Conservation (phyloP, 2,888 invertebrate species). For the Ernsta delagoae region DNA sequence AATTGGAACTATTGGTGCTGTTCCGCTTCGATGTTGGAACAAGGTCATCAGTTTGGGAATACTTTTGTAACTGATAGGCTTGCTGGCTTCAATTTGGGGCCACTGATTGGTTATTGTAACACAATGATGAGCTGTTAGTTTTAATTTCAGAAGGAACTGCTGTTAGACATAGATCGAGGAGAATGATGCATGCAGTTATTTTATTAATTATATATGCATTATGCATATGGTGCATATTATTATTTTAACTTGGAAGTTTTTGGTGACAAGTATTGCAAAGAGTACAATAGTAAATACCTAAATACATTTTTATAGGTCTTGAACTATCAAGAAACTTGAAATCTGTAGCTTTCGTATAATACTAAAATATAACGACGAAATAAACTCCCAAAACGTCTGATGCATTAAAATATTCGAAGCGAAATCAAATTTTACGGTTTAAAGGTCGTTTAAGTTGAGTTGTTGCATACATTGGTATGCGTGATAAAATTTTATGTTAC, state of each 20-base stretch:
- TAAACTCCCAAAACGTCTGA: conserved; percentile 6
- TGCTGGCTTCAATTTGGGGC: not conserved
- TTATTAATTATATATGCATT: no score
- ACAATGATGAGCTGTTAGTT: no score
- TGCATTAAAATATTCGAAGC: conserved; percentile 18
- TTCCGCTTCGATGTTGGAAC: not conserved
- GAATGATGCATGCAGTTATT: no score
- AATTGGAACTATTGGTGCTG: conserved; percentile 4
- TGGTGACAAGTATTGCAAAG: no score
- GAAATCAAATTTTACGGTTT: conserved; percentile 26
- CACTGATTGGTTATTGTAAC: not conserved
- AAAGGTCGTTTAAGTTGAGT: conserved; percentile 13
- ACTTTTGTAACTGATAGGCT: conserved; percentile 19
- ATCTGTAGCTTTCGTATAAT: not conserved
- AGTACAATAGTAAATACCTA: no score
- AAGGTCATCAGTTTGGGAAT: conserved; percentile 7
- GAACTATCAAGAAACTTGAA: no score
- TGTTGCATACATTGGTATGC: not conserved
- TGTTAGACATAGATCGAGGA: no score
- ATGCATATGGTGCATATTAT: no score
- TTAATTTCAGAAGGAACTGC: no score
- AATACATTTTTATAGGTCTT: no score
- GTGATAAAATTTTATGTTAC: conserved; percentile 24
- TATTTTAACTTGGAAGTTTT: no score
- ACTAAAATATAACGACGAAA: not conserved